Evolutionary conservation across 2,113 vertebrate species (phyloP).

Genomic region (Pseudolaguvia tuberculata): DNA sequence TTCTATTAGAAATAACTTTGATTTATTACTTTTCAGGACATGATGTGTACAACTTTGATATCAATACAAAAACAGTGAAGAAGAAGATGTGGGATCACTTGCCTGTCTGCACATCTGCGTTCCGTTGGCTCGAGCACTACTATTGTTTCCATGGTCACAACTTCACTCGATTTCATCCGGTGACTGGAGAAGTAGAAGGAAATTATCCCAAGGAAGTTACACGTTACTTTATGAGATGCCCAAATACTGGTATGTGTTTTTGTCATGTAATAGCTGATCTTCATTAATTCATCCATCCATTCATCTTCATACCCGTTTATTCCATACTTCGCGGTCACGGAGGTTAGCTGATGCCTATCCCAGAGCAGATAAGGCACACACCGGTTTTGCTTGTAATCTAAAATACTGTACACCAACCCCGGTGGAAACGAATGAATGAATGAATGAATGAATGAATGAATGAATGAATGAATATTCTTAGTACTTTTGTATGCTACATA

Average conservation of each 20-base stretch:
- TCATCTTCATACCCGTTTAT: too few relatives aligned
- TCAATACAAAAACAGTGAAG: conserved; percentile 65
- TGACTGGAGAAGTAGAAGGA: conserved; percentile 58
- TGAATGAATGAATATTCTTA: too few relatives aligned
- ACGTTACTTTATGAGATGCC: conserved; percentile 77
- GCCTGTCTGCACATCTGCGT: conserved; percentile 68
- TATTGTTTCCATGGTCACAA: conserved; percentile 80
- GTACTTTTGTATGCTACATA: too few relatives aligned
- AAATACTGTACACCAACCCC: too few relatives aligned
- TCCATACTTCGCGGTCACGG: too few relatives aligned
- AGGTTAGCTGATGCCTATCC: too few relatives aligned
- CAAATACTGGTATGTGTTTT: conserved; percentile 68
- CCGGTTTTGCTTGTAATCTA: too few relatives aligned
- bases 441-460: too few relatives aligned
- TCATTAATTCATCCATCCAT: not conserved
- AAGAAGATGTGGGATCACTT: conserved; percentile 67
- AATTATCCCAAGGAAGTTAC: conserved; percentile 74
- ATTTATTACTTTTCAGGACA: conserved; percentile 51
- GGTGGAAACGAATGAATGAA: too few relatives aligned
- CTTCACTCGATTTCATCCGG: conserved; percentile 77
- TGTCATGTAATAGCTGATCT: not conserved
- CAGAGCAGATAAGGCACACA: too few relatives aligned
- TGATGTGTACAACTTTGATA: conserved; percentile 67
- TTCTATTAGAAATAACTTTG: not conserved
- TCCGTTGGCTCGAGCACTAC: conserved; percentile 77